Base-by-base conservation (phyloP, 2,888 invertebrate genomes). In the Hirudinaria manillensis region DNA sequence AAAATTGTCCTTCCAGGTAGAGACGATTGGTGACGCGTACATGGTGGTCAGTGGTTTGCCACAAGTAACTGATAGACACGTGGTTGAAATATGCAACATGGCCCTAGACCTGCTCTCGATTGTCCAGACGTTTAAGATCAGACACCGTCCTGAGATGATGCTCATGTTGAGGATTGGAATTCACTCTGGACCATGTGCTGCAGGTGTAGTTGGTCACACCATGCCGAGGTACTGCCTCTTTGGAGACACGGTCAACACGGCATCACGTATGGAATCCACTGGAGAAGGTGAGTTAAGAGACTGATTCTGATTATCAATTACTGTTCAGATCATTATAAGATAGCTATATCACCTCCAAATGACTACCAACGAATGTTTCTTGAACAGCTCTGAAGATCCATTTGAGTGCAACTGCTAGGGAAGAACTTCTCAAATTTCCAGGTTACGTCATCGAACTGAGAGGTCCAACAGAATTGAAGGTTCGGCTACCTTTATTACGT, bases 11-110 rank as follows among this genome's bases (percentile, higher is more conserved):
- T 68, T 21, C 27, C 34, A 78, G 78, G 78, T 78, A 34, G 79
- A 79, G 70, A 79, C 79, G 19, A 78, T 79, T n/a, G 78, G 79
- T 16, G 79, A 79, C 32, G 78, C 79, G 16, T 79, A 79, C 76
- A 79, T 79, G 77, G 77, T 79, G 34, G 77, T 77, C 27, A 79
- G 79, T 72, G 79, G 79, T 19, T 56, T 78, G 55, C 87, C 94
- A 19, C 94, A 94, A 84, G 72, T 55, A 10, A 72, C 56, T 6
- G 27, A 55, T 29, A 19, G 76, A 24, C 81, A 81, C 71, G 79
- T 79, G 16, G 76, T 76, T 16, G 81, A 81, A 68, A 80, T 81
- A 19, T 77, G 78, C 21, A 76, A 78, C 24, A 68, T 81, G 76
- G 76, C 81, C 19, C 72, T 81, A 27, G 79, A 81, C 38, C 76